These are phyloP conservation scores for Paracanthobrama guichenoti DNA, from an alignment of 2,113 vertebrate genomes.

Conservation along the genomic window DNA sequence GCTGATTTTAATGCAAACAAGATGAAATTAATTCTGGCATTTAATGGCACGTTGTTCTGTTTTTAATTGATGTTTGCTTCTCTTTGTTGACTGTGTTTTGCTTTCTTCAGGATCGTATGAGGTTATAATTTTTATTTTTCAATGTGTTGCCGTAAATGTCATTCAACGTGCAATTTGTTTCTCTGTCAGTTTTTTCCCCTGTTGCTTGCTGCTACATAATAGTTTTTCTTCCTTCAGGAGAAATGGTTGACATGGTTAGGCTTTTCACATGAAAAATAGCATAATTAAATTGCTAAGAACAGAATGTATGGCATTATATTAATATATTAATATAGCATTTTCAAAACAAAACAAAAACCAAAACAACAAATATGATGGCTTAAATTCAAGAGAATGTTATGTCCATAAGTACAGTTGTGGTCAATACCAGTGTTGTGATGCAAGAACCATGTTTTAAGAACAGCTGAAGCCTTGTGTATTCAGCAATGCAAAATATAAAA, in stretches of 20 bases:
- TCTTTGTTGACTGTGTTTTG: background rate
- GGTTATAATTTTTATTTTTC: background rate
- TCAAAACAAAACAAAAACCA: background rate
- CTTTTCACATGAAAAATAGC: background rate
- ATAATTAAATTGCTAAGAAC: background rate
- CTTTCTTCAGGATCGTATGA: background rate
- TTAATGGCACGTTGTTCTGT: background rate
- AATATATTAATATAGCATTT: background rate
- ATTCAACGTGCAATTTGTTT: constrained; percentile 18
- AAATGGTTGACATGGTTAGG: background rate
- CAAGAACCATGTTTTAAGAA: background rate
- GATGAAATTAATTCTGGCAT: background rate
- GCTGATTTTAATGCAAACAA: constrained; percentile 41
- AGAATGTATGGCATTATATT: background rate
- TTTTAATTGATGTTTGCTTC: constrained; percentile 13
- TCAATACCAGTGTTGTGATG: background rate
- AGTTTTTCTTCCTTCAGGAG: constrained; percentile 10
- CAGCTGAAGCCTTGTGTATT: background rate
- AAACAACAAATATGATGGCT: background rate
- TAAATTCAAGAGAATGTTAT: background rate
- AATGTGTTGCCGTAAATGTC: background rate
- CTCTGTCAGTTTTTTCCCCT: background rate
- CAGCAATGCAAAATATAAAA: background rate
- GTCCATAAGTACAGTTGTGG: background rate
- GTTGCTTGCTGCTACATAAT: constrained; percentile 7